These are phyloP conservation scores for Crotalus helleri DNA, from an alignment of 2,113 vertebrate genomes.

Conservation along the genomic window DNA sequence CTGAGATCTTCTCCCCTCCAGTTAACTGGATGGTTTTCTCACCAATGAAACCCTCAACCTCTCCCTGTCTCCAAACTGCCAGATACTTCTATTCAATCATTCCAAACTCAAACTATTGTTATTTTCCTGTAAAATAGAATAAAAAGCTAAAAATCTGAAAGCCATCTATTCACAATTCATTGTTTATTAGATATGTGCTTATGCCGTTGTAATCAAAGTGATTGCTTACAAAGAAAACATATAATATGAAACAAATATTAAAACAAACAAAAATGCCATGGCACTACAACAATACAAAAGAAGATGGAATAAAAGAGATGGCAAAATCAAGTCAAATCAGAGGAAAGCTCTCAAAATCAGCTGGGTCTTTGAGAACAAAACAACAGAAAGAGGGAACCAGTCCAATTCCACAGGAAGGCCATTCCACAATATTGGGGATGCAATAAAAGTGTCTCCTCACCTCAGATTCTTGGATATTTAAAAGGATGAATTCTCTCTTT, in stretches of 20 bases:
- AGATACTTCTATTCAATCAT: neutral
- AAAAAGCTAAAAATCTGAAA: constrained; percentile 63
- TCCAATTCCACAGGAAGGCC: neutral
- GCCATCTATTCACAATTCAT: constrained; percentile 59
- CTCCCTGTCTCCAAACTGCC: neutral
- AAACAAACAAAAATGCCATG: neutral
- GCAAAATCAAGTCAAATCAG: neutral
- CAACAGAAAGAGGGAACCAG: neutral
- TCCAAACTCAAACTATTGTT: constrained; percentile 1
- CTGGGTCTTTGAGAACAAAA: neutral
- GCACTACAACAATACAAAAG: neutral
- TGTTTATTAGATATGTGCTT: neutral
- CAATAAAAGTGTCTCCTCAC: neutral
- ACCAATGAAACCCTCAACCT: neutral
- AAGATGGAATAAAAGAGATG: neutral
- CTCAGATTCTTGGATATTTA: neutral
- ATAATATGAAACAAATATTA: neutral
- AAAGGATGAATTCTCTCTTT: neutral
- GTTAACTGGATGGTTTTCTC: neutral
- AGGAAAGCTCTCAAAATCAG: neutral
- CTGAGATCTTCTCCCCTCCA: neutral
- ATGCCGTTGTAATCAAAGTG: neutral
- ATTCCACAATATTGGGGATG: neutral
- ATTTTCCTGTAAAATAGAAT: constrained; percentile 47
- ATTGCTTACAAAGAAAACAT: neutral